Evolutionary conservation across 2,797 vertebrate genomes (phyloP).

Genomic region (Acanthurus leucopareius): DNA sequence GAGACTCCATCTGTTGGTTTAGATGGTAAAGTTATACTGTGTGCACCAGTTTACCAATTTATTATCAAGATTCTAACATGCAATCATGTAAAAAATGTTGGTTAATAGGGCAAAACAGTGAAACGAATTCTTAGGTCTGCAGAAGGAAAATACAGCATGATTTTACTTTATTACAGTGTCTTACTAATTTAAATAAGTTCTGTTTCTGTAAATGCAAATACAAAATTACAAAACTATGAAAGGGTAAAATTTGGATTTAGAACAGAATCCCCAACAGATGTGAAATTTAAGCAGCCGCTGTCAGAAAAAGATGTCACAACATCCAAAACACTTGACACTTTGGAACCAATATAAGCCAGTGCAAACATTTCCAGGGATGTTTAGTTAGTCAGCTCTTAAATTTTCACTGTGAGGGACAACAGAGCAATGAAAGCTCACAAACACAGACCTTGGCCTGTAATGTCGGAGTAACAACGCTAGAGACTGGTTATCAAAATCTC

Average conservation of each 20-base stretch:
- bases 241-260: slow-evolving; percentile 31
- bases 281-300: slow-evolving; percentile 44
- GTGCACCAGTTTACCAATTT: slow-evolving; percentile 54
- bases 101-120: slow-evolving; percentile 10
- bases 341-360: slow-evolving; percentile 51
- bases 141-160: slow-evolving; percentile 31
- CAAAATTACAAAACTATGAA: background rate
- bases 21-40: slow-evolving; percentile 51
- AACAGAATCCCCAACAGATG: background rate
- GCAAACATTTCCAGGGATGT: slow-evolving; percentile 49
- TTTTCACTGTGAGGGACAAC: slow-evolving; percentile 75
- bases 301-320: slow-evolving; percentile 51
- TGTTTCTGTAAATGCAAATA: slow-evolving; percentile 24
- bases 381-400: slow-evolving; percentile 47
- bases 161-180: slow-evolving; percentile 17
- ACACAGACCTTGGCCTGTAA: slow-evolving; percentile 61
- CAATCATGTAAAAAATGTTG: slow-evolving; percentile 29
- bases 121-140: slow-evolving; percentile 8
- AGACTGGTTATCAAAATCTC: slow-evolving; percentile 39
- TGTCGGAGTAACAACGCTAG: slow-evolving; percentile 22
- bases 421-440: slow-evolving; percentile 47
- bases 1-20: slow-evolving; percentile 55
- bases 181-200: slow-evolving; percentile 9
- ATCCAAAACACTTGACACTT: slow-evolving; percentile 44
- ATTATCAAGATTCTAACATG: slow-evolving; percentile 34